Evolutionary conservation across 2,113 vertebrate genomes (phyloP).

Genomic region (Pedetes capensis): DNA sequence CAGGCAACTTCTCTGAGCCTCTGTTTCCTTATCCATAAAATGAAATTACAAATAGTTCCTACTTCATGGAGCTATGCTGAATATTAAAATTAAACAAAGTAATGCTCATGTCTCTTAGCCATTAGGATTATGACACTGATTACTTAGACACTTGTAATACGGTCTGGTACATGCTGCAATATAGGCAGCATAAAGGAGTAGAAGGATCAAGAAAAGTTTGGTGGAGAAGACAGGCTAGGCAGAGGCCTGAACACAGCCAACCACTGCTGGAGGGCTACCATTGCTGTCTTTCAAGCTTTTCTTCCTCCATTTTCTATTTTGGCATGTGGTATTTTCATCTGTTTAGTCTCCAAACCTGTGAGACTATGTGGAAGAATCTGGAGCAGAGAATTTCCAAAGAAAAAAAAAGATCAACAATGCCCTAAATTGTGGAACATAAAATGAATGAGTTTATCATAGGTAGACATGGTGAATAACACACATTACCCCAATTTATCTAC

Average conservation of each 20-base stretch:
- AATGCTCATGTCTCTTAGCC: not conserved
- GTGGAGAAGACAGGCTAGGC: not conserved
- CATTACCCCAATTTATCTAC: not conserved
- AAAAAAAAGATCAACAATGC: not conserved
- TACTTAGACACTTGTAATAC: not conserved
- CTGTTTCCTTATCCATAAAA: not conserved
- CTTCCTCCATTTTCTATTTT: conserved; percentile 6
- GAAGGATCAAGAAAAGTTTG: not conserved
- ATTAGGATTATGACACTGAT: not conserved
- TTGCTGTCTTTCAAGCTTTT: not conserved
- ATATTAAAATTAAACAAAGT: not conserved
- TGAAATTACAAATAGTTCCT: not conserved
- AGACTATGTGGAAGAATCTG: not conserved
- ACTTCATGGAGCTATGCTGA: not conserved
- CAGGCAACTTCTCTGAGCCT: not conserved
- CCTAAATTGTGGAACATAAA: not conserved
- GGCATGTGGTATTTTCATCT: not conserved
- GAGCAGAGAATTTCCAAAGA: not conserved
- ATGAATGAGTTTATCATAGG: not conserved
- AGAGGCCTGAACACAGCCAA: not conserved
- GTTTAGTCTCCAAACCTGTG: not conserved
- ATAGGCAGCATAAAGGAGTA: not conserved
- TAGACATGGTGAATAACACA: not conserved
- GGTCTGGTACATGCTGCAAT: not conserved
- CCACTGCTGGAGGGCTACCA: not conserved